These are phyloP conservation scores for Oryzias melastigma DNA, from an alignment of 2,113 vertebrate species.

Conservation along the genomic window DNA sequence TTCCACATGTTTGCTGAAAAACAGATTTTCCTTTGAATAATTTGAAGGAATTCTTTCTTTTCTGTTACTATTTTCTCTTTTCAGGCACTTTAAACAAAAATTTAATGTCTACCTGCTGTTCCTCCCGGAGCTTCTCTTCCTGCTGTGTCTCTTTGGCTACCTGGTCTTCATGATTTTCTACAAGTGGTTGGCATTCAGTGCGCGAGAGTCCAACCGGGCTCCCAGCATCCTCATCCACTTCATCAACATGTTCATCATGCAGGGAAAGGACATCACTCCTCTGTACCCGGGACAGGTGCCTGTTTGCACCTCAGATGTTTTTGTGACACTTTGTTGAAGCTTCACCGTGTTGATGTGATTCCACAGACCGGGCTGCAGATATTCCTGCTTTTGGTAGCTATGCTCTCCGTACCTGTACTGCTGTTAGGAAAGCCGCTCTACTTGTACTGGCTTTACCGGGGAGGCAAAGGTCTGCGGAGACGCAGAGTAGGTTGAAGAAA, in stretches of 20 bases:
- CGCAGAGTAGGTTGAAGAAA: conserved; percentile 80
- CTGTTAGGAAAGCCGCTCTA: conserved; percentile 93
- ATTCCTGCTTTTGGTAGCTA: conserved; percentile 82
- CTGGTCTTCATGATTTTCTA: conserved; percentile 93
- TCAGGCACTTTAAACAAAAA: conserved; percentile 90
- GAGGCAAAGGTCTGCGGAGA: conserved; percentile 81
- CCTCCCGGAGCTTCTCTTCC: conserved; percentile 91
- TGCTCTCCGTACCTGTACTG: conserved; percentile 87
- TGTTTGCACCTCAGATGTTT: background rate
- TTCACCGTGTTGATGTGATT: conserved; percentile 22
- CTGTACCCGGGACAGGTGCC: conserved; percentile 88
- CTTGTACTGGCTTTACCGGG: conserved; percentile 88
- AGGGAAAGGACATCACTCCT: conserved; percentile 56
- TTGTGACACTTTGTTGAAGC: conserved; percentile 8
- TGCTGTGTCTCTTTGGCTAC: conserved; percentile 94
- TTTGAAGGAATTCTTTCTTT: background rate
- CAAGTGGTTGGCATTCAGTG: conserved; percentile 90
- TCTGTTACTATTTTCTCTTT: conserved; percentile 13
- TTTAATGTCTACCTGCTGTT: conserved; percentile 89
- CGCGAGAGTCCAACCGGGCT: conserved; percentile 79
- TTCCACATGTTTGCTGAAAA: background rate
- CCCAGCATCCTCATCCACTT: conserved; percentile 96
- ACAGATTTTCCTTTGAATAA: background rate
- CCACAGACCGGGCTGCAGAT: conserved; percentile 84
- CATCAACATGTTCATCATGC: conserved; percentile 95